Percentiles rank a stretch among this genome's conserved stretches.
Conservation (phyloP, 2,797 vertebrate species). For the Pangasius krempfi region DNA sequence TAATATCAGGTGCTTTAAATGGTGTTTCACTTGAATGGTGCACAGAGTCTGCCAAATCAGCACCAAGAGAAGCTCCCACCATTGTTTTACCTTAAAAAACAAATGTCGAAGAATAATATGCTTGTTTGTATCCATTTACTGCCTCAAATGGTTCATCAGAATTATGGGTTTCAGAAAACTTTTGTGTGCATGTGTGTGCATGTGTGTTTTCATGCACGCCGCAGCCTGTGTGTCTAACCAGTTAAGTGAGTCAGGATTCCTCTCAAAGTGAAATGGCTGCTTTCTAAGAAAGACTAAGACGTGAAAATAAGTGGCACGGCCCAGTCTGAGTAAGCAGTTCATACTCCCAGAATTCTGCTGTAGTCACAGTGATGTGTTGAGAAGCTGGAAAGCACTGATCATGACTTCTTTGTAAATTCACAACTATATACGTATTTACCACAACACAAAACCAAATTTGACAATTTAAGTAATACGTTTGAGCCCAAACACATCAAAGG, state of each 20-base stretch:
- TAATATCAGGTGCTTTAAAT: background rate
- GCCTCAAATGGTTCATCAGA: background rate
- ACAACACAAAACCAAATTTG: background rate
- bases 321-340: slow-evolving; percentile 27
- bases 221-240: background rate
- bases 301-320: background rate
- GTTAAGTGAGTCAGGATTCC: slow-evolving; percentile 27
- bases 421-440: background rate
- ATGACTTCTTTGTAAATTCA: background rate
- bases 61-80: background rate
- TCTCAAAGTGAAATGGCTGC: slow-evolving; percentile 6
- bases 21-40: background rate
- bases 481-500: background rate
- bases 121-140: background rate
- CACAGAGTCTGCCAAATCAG: background rate
- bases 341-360: background rate
- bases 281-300: slow-evolving; percentile 30
- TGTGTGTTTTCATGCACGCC: background rate
- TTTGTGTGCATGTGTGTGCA: background rate
- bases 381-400: background rate
- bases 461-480: background rate
- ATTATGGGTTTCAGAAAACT: background rate
- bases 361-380: background rate
- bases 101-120: background rate
- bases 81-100: background rate